Evolutionary conservation across 2,113 vertebrate genomes (phyloP).

Genomic region (Lepisosteus oculatus): DNA sequence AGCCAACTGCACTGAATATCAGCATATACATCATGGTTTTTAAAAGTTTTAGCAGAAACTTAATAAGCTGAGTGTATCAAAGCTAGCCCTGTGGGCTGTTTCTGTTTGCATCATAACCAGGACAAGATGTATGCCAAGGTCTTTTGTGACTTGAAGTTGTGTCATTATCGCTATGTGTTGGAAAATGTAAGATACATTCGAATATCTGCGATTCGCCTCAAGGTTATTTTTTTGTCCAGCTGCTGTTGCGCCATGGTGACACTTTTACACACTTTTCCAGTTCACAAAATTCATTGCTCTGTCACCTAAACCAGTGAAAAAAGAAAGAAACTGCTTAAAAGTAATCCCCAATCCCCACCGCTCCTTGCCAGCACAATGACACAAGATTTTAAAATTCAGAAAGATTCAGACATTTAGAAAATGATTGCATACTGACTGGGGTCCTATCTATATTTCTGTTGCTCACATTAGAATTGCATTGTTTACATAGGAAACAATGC

Average conservation of each 20-base stretch:
- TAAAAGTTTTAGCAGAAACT: too few species aligned
- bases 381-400: background rate
- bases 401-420: conserved; percentile 11
- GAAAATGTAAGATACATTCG: conserved; percentile 13
- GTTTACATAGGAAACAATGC: background rate
- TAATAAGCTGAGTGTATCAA: background rate
- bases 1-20: too few species aligned
- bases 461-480: background rate
- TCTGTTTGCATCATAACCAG: background rate
- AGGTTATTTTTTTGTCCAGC: conserved; percentile 23
- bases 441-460: background rate
- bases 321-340: too few species aligned
- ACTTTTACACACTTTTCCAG: background rate
- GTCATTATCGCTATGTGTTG: conserved; percentile 1
- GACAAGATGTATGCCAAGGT: conserved; percentile 10
- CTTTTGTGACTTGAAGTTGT: conserved; percentile 8
- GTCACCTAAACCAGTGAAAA: too few species aligned
- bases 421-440: conserved; percentile 10
- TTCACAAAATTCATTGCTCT: background rate
- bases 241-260: conserved; percentile 2
- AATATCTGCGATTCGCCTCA: conserved; percentile 17
- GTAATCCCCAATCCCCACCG: background rate
- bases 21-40: too few species aligned
- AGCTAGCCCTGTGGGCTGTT: conserved; percentile 3
- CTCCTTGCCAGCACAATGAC: too few species aligned